Base-by-base conservation (phyloP, 1,140 invertebrate species). In the Manduca sexta region DNA sequence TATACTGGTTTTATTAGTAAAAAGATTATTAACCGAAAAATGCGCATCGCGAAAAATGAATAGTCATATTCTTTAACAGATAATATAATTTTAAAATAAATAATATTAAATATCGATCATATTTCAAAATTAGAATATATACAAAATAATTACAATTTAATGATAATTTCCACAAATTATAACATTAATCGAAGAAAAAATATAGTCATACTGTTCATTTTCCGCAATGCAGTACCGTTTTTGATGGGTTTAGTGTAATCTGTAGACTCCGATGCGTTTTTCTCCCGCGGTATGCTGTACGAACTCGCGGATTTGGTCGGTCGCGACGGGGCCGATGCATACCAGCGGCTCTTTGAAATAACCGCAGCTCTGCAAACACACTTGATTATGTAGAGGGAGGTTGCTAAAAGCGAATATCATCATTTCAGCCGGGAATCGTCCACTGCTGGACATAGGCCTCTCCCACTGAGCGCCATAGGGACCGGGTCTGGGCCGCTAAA, bases 331-430 rank as follows among this genome's bases (percentile, higher is more conserved):
- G 1, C 95, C 95, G 55, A 97, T 93, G 87, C 95, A 97, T 14
- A 94, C 93, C 8, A 95, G 86, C 11, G 94, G 93, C 62, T 96
- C 95, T 66, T 94, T 95, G 90, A 96, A 97, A 81, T 96, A 96
- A 5, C 92, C 93, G 81, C 95, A 96, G 54, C 93, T 92, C 92
- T 94, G 84, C 1, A 45, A 56, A 39, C 7, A n/a, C n/a, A n/a
- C n/a, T n/a, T n/a, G n/a, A n/a, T n/a, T n/a, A n/a, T n/a, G n/a
- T n/a, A n/a, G n/a, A n/a, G n/a, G n/a, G n/a, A n/a, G n/a, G n/a
- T n/a, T n/a, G n/a, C n/a, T n/a, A n/a, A n/a, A n/a, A n/a, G n/a
- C n/a, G n/a, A n/a, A n/a, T n/a, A n/a, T n/a, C n/a, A n/a, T n/a
- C n/a, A n/a, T n/a, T n/a, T n/a, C n/a, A n/a, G n/a, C n/a, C n/a